phyloP scores from a whole-genome alignment of 1,140 invertebrate species.

The Drosophila busckii region DNA sequence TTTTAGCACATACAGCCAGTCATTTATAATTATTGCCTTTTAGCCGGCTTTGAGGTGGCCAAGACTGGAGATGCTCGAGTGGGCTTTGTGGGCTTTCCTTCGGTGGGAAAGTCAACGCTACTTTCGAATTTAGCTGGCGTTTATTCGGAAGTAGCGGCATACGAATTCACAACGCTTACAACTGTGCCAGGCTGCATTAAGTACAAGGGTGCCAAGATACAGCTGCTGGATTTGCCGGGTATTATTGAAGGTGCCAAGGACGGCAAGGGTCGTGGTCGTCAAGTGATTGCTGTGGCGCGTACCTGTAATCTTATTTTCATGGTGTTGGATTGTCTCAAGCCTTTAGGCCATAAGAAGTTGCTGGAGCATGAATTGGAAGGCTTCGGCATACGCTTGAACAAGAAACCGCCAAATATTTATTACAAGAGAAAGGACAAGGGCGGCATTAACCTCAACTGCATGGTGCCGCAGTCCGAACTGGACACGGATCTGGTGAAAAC shows the following conservation, averaged over 20 bases:
- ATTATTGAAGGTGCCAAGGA: constrained; percentile 99
- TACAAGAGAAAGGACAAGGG: constrained; percentile 99
- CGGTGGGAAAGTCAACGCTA: constrained; percentile 99
- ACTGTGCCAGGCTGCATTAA: constrained; percentile 99
- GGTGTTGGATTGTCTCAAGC: constrained; percentile 98
- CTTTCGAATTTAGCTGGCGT: constrained; percentile 98
- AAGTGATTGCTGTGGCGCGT: constrained; percentile 99
- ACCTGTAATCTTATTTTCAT: constrained; percentile 99
- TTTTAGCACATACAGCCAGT: neutral
- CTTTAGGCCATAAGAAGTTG: constrained; percentile 96
- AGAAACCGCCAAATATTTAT: constrained; percentile 97
- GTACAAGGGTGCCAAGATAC: constrained; percentile 99
- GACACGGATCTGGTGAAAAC: constrained; percentile 97
- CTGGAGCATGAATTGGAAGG: constrained; percentile 99
- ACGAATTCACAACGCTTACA: constrained; percentile 99
- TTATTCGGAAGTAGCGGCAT: constrained; percentile 99
- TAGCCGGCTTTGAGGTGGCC: constrained; percentile 97
- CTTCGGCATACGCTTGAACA: constrained; percentile 97
- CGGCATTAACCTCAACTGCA: constrained; percentile 91
- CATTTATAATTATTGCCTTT: neutral
- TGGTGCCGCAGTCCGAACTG: constrained; percentile 95
- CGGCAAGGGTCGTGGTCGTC: constrained; percentile 89
- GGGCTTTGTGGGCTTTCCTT: constrained; percentile 99
- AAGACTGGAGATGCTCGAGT: constrained; percentile 98
- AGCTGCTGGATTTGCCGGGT: constrained; percentile 98